Conservation (phyloP, 2,888 invertebrate genomes). For the Ormyrus thymus region DNA sequence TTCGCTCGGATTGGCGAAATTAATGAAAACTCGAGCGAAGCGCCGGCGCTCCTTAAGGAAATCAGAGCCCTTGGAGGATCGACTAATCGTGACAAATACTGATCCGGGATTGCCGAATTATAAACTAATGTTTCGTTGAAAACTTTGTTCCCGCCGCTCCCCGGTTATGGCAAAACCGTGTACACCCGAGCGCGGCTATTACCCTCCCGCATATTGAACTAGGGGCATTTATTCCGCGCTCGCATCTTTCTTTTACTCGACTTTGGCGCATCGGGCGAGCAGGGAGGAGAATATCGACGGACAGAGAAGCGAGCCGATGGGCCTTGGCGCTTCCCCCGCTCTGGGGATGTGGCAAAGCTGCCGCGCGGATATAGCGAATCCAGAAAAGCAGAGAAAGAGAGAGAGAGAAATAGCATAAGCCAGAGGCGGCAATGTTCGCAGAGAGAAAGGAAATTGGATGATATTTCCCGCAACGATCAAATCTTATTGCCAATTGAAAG, state of each 20-base stretch:
- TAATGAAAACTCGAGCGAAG: slow-evolving; percentile 69
- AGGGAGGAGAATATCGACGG: slow-evolving; percentile 52
- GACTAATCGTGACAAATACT: slow-evolving; percentile 75
- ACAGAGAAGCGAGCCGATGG: slow-evolving; percentile 53
- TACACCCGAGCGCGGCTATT: slow-evolving; percentile 21
- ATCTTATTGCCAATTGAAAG: slow-evolving; percentile 73
- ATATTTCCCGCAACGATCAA: slow-evolving; percentile 73
- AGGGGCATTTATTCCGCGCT: no score
- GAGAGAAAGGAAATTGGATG: slow-evolving; percentile 72
- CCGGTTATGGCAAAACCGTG: slow-evolving; percentile 48
- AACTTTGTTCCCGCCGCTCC: slow-evolving; percentile 38
- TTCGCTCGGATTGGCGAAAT: slow-evolving; percentile 69
- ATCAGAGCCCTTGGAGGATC: slow-evolving; percentile 60
- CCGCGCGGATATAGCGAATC: slow-evolving; percentile 43
- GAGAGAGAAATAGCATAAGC: slow-evolving; percentile 39
- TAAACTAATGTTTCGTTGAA: slow-evolving; percentile 71
- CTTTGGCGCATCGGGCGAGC: slow-evolving; percentile 18
- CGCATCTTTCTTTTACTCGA: no score
- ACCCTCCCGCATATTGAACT: no score
- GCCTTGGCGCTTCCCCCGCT: slow-evolving; percentile 50
- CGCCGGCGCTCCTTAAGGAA: slow-evolving; percentile 48
- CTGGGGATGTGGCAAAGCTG: slow-evolving; percentile 53
- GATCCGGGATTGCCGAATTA: slow-evolving; percentile 73
- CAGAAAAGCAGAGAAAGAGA: slow-evolving; percentile 39
- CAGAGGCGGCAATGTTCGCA: slow-evolving; percentile 61